A percentile compares a stretch with the other conserved stretches of the same genome.
These are phyloP conservation scores for Drosophila neutralis DNA, from an alignment of 2,888 invertebrate species.

Conservation along the genomic window DNA sequence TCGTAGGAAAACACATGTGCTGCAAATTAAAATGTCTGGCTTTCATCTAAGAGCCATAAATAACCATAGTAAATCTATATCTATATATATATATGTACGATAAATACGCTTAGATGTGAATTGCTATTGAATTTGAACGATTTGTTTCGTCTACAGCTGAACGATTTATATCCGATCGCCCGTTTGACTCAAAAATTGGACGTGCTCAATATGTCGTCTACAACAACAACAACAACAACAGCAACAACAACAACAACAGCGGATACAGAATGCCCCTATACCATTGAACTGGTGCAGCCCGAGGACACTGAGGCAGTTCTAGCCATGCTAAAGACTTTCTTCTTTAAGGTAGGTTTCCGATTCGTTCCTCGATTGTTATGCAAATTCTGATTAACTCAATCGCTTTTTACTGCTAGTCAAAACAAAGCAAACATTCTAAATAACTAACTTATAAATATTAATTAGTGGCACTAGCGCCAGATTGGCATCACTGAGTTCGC, in stretches of 20 bases:
- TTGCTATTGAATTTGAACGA: slow-evolving; percentile 41
- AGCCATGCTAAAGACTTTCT: slow-evolving; percentile 87
- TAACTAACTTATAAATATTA: slow-evolving; percentile 25
- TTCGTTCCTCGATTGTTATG: not conserved
- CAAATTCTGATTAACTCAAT: not conserved
- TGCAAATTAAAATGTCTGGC: slow-evolving; percentile 64
- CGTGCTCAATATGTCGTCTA: slow-evolving; percentile 77
- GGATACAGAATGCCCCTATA: slow-evolving; percentile 76
- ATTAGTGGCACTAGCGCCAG: slow-evolving; percentile 12
- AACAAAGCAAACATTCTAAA: slow-evolving; percentile 17
- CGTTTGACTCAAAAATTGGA: slow-evolving; percentile 84
- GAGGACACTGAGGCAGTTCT: slow-evolving; percentile 86
- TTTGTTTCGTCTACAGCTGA: slow-evolving; percentile 76
- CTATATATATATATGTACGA: not conserved
- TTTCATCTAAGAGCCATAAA: slow-evolving; percentile 76
- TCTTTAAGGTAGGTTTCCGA: slow-evolving; percentile 85
- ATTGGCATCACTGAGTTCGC: slow-evolving; percentile 18
- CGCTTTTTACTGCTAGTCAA: not conserved
- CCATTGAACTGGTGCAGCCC: slow-evolving; percentile 84
- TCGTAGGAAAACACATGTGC: slow-evolving; percentile 56
- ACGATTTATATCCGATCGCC: slow-evolving; percentile 83
- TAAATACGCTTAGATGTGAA: slow-evolving; percentile 7
- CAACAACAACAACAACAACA: not conserved
- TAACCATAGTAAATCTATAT: slow-evolving; percentile 53
- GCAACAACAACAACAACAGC: not conserved